Conservation (phyloP, 2,113 vertebrate genomes). For the Cyprinodon brontotheroides region DNA sequence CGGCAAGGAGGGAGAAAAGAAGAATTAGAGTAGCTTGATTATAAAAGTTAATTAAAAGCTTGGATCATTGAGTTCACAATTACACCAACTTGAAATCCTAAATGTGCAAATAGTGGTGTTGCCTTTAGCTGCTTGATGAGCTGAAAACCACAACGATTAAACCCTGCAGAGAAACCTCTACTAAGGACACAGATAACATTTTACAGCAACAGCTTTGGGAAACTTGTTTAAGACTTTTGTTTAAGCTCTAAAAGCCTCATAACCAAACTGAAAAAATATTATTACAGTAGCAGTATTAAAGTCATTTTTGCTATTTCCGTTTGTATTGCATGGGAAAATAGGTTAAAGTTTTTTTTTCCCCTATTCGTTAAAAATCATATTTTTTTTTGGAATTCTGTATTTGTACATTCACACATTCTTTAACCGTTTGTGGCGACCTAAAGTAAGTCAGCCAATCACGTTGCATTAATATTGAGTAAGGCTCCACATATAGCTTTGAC, state of each 20-base stretch:
- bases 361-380: too few species aligned
- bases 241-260: background rate
- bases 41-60: conserved; percentile 42
- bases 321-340: background rate
- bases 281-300: too few species aligned
- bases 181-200: background rate
- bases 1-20: background rate
- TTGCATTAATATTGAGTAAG: too few species aligned
- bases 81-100: conserved; percentile 36
- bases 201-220: background rate
- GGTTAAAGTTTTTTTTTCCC: too few species aligned
- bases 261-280: background rate
- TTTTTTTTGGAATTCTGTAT: too few species aligned
- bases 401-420: too few species aligned
- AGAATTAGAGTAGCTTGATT: conserved; percentile 7
- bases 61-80: conserved; percentile 41
- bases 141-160: conserved; percentile 6
- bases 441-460: too few species aligned
- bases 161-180: background rate
- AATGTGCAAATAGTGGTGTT: conserved; percentile 8
- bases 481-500: too few species aligned
- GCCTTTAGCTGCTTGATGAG: conserved; percentile 33
- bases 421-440: too few species aligned
- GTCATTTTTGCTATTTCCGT: background rate
- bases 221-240: background rate